Base-by-base conservation (phyloP, 2,113 vertebrate genomes). In the Candoia aspera region DNA sequence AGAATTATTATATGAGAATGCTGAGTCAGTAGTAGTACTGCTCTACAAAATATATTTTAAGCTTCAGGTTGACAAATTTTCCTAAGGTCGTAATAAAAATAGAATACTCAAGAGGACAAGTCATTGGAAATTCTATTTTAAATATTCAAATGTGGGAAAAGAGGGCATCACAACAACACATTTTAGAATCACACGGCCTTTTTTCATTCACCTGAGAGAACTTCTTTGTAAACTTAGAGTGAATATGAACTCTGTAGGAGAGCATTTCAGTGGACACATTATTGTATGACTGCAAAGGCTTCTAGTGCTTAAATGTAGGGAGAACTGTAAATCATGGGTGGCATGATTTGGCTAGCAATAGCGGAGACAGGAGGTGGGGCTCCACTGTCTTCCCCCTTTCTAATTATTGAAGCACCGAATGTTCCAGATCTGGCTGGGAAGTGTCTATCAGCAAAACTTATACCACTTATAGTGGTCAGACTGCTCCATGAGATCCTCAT, bases 101-200 rank as follows among this genome's bases (percentile, higher is more conserved):
- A 37, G n/a, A 73, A 37, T 33, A 85, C 84, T 90, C 88, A 86
- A 92, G 91, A 11, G 53, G 59, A 60, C 88, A 64, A 86, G 46
- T 57, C 88, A 86, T 68, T 90, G 37, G 10, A 53, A 86, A 86
- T 57, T 55, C 53, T 29, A 64, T 88, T 86, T 64, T 73, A 87
- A 91, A 15, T 10, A 49, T 79, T 57, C 37, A 86, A 92, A 90
- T 9, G 59, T 24, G 37, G n/a, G n/a, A 58, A 86, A 4, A 55
- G 46, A 85, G 23, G 4, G 62, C 29, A 53, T n/a, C 37, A 73
- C 42, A 73, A 37, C 23, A 73, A 29, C 73, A 68, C 6, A 73
- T 91, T 87, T 73, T 49, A 87, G 6, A 87, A 42, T 60, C n/a
- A 33, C 26, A n/a, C 17, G 23, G 19, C 26, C 1, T 24, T 91